Conservation (phyloP, 2,113 vertebrate genomes). For the Calyptomena viridis region DNA sequence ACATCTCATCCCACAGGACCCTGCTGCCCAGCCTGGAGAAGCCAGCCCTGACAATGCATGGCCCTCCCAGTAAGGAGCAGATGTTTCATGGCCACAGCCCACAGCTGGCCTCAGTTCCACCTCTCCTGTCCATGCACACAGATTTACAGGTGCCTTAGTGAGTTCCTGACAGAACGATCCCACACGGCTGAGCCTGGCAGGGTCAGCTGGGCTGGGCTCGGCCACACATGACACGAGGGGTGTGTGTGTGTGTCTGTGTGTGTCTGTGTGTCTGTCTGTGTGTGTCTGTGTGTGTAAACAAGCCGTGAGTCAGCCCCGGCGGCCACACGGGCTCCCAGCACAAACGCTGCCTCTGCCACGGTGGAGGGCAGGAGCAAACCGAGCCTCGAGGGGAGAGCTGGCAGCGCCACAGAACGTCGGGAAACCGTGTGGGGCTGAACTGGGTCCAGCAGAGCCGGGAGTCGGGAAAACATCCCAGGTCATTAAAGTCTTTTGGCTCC, state of each 20-base stretch:
- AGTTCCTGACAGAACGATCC: neutral
- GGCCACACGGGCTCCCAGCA: neutral
- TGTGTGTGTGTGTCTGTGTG: neutral
- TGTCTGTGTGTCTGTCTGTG: neutral
- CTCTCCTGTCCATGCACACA: neutral
- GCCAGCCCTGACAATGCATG: rapidly evolving
- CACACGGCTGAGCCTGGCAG: neutral
- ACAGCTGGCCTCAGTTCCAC: neutral
- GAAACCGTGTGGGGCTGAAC: neutral
- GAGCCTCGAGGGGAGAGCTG: conserved; percentile 19
- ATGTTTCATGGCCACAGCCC: neutral
- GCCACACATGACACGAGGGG: neutral
- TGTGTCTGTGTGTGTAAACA: neutral
- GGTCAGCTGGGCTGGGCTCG: neutral
- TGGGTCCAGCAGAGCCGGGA: neutral
- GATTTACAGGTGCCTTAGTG: neutral
- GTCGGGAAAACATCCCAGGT: neutral
- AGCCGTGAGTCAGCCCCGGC: conserved; percentile 12
- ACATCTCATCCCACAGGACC: neutral
- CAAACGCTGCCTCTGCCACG: neutral
- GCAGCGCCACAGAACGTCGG: neutral
- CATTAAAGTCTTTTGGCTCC: neutral
- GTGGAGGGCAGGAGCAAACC: neutral
- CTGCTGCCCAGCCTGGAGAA: neutral
- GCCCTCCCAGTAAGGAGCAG: neutral